Conservation (phyloP, 64 coral and sea anemone species). For the Hydrozoanthus tunicans region DNA sequence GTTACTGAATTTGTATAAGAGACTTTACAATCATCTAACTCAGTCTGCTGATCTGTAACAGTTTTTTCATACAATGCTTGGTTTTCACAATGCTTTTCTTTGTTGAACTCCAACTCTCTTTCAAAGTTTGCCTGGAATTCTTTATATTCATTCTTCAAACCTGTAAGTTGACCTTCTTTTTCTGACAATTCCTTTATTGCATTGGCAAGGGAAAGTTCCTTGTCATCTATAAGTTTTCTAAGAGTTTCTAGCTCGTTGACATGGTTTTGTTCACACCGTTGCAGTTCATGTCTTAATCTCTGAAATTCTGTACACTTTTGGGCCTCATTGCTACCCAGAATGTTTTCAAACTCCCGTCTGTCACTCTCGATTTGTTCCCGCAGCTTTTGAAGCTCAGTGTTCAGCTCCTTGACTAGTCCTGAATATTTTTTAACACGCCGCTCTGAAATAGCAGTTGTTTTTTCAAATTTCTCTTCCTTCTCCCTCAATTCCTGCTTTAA, state of each 20-base stretch:
- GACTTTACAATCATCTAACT: background rate
- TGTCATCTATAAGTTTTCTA: constrained; percentile 38
- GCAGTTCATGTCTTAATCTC: constrained; percentile 38
- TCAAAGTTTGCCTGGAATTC: background rate
- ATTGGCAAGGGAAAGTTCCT: constrained; percentile 34
- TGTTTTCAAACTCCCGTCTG: constrained; percentile 75
- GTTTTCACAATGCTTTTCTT: constrained; percentile 19
- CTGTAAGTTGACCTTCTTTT: constrained; percentile 42
- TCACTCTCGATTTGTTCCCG: constrained; percentile 70
- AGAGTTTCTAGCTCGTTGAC: constrained; percentile 52
- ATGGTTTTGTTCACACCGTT: constrained; percentile 60
- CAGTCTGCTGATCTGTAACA: constrained; percentile 14
- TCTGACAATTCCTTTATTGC: constrained; percentile 26
- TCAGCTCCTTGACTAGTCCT: constrained; percentile 60
- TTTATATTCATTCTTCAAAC: constrained; percentile 4
- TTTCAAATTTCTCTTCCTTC: constrained; percentile 67
- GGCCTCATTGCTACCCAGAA: constrained; percentile 72
- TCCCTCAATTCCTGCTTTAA: constrained; percentile 43
- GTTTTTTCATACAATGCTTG: background rate
- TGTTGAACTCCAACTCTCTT: constrained; percentile 2
- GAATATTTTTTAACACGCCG: constrained; percentile 57
- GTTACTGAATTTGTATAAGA: background rate
- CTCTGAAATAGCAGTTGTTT: constrained; percentile 57
- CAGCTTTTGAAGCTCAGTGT: constrained; percentile 61
- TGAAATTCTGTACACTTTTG: constrained; percentile 73